phyloP scores from a whole-genome alignment of 64 coral and sea anemone genomes.

The Actinia equina region DNA sequence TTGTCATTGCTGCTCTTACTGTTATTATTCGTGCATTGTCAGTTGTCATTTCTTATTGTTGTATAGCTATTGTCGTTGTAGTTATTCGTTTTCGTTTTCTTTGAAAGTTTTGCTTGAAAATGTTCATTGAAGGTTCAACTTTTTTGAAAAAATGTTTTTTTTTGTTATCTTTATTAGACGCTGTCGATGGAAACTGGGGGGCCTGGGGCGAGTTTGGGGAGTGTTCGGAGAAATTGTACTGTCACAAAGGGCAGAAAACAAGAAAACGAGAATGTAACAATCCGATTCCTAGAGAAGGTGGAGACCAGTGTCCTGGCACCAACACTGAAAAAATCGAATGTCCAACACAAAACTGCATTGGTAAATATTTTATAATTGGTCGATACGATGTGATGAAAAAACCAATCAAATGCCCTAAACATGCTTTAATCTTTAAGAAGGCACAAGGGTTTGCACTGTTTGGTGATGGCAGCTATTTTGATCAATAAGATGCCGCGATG shows the following conservation, averaged over 20 bases:
- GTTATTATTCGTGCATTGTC: neutral
- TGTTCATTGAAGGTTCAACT: no score
- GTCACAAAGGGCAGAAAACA: slow-evolving; percentile 13
- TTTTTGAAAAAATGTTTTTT: no score
- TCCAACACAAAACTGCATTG: neutral
- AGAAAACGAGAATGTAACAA: slow-evolving; percentile 38
- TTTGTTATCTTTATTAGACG: neutral
- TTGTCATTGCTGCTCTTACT: neutral
- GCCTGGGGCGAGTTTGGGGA: slow-evolving; percentile 20
- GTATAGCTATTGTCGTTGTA: neutral
- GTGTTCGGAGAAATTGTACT: slow-evolving; percentile 39
- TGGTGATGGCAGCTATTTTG: no score
- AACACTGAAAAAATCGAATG: neutral
- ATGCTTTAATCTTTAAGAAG: no score
- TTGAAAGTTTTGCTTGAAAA: no score
- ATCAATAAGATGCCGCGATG: no score
- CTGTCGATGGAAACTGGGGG: slow-evolving; percentile 30
- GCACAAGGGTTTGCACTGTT: no score
- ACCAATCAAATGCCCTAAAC: no score
- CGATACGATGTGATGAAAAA: no score
- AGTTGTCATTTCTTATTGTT: neutral
- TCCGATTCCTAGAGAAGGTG: slow-evolving; percentile 16
- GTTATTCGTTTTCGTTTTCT: no score
- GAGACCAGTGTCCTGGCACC: slow-evolving; percentile 25
- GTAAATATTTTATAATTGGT: neutral